phyloP scores from a whole-genome alignment of 2,113 vertebrate species.

The Oryzias javanicus region DNA sequence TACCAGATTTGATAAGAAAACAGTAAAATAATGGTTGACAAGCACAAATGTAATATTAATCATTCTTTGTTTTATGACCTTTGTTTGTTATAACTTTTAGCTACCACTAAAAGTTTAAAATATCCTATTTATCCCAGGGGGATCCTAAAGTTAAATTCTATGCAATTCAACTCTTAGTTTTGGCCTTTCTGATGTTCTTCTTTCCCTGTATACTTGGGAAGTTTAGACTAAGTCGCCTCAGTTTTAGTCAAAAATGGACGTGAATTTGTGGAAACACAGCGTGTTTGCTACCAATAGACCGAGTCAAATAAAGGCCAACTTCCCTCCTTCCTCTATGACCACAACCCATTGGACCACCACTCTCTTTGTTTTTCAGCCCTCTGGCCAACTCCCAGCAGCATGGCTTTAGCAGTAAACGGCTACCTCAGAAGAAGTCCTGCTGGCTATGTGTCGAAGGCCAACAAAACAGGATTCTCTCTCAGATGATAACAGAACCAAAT shows the following conservation, averaged over 20 bases:
- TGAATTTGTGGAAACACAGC: constrained; percentile 47
- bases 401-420: constrained; percentile 57
- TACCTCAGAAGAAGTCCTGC: constrained; percentile 65
- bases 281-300: constrained; percentile 7
- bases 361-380: background rate
- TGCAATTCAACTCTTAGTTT: background rate
- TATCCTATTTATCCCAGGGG: no score
- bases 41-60: no score
- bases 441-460: constrained; percentile 48
- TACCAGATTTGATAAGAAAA: no score
- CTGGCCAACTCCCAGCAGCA: constrained; percentile 9
- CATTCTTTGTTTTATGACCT: no score
- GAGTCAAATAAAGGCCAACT: constrained; percentile 33
- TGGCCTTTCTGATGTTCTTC: background rate
- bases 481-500: constrained; percentile 26
- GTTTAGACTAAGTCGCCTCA: constrained; percentile 1
- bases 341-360: constrained; percentile 8
- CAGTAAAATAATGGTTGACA: no score
- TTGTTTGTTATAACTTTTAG: no score
- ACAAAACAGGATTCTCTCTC: constrained; percentile 47
- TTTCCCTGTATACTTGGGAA: constrained; percentile 2
- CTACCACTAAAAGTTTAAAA: no score
- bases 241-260: constrained; percentile 39
- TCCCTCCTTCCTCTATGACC: constrained; percentile 16
- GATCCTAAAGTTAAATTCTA: background rate